Percentiles rank a stretch among this genome's conserved stretches.
phyloP scores from a whole-genome alignment of 2,888 invertebrate genomes.

The Girardia tigrina region DNA sequence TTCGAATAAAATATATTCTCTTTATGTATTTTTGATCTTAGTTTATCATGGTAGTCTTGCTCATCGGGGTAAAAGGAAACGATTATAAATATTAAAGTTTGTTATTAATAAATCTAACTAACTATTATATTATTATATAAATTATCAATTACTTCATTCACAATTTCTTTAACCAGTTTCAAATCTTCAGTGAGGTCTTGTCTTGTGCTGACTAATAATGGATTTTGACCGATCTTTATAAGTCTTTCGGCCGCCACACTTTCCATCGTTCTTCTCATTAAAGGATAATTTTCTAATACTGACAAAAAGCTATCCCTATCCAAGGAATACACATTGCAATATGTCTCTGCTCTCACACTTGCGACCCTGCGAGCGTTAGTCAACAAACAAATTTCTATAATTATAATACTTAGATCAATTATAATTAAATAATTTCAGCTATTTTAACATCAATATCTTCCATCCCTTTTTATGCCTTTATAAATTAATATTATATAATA shows the following conservation, averaged over 20 bases:
- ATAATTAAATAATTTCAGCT: neutral
- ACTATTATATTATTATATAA: too few species aligned
- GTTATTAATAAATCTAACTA: too few species aligned
- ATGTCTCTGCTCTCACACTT: constrained; percentile 88
- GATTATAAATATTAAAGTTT: too few species aligned
- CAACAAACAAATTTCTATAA: constrained; percentile 75
- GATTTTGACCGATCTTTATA: constrained; percentile 95
- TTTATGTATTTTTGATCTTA: too few species aligned
- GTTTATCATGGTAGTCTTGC: too few species aligned
- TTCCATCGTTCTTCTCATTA: constrained; percentile 96
- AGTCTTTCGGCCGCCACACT: constrained; percentile 93
- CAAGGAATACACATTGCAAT: constrained; percentile 91
- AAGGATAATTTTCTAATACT: constrained; percentile 89
- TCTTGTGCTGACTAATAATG: constrained; percentile 30
- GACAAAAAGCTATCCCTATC: constrained; percentile 95
- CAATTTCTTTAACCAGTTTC: constrained; percentile 34
- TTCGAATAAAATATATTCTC: too few species aligned
- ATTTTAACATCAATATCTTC: too few species aligned
- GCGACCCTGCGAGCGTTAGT: constrained; percentile 91
- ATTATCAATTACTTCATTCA: neutral
- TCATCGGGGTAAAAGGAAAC: too few species aligned
- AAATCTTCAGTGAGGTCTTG: constrained; percentile 32
- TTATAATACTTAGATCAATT: neutral
- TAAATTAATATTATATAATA: too few species aligned
- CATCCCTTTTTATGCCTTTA: too few species aligned